Percentiles rank a stretch among this genome's conserved stretches.
phyloP scores from a whole-genome alignment of 2,113 vertebrate species.

The Phalacrocorax brasilianus region DNA sequence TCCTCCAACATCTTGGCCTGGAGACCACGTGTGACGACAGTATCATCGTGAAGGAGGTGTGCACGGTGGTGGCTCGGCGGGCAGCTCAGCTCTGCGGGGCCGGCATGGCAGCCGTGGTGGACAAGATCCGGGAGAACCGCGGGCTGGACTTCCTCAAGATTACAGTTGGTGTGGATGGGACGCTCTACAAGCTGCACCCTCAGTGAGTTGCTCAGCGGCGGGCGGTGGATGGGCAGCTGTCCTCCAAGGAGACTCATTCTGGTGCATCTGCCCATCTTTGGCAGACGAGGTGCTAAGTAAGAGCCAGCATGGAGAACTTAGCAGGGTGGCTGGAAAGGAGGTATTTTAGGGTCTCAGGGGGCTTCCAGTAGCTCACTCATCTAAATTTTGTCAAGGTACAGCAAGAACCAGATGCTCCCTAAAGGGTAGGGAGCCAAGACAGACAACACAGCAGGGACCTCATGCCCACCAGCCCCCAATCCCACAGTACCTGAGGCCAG shows the following conservation, averaged over 20 bases:
- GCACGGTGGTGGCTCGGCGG: conserved; percentile 82
- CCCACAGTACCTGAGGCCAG: too few species aligned
- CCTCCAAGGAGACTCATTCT: fast-evolving
- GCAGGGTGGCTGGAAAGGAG: not conserved
- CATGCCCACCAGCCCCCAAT: too few species aligned
- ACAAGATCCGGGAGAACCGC: conserved; percentile 91
- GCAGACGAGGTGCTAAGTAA: fast-evolving
- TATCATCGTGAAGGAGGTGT: conserved; percentile 97
- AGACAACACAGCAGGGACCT: fast-evolving
- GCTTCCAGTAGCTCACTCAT: not conserved
- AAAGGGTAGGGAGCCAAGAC: not conserved
- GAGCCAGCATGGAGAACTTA: not conserved
- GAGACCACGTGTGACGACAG: conserved; percentile 94
- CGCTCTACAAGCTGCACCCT: conserved; percentile 94
- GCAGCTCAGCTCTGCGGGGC: conserved; percentile 93
- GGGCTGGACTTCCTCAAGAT: conserved; percentile 84
- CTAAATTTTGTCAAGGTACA: not conserved
- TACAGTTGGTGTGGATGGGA: conserved; percentile 93
- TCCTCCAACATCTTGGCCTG: conserved; percentile 91
- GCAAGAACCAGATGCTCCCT: not conserved
- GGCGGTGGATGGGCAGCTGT: not conserved
- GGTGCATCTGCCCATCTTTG: not conserved
- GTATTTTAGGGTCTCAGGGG: not conserved
- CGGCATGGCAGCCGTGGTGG: conserved; percentile 90
- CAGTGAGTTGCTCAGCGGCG: conserved; percentile 77